These are phyloP conservation scores for Anthophora plumipes DNA, from an alignment of 2,888 invertebrate species.

Conservation along the genomic window DNA sequence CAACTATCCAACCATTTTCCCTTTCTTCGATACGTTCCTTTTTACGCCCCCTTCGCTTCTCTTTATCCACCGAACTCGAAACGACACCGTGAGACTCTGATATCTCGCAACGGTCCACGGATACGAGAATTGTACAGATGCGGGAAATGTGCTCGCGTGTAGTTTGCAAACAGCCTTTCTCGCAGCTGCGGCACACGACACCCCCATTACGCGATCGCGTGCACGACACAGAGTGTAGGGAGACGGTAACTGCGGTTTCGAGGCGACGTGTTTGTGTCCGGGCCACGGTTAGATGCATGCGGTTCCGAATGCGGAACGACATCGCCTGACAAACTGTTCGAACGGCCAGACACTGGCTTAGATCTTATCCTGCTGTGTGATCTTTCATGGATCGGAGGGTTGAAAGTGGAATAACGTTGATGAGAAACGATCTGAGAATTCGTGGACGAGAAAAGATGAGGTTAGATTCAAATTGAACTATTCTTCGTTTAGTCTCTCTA, in stretches of 20 bases:
- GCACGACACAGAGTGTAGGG: slow-evolving; percentile 30
- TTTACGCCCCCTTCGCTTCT: not conserved
- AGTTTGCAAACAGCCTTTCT: slow-evolving; percentile 50
- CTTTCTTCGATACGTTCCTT: not conserved
- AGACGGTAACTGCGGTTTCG: slow-evolving; percentile 47
- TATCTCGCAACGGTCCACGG: not conserved
- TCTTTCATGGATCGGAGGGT: not conserved
- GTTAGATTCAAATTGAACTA: too few relatives aligned
- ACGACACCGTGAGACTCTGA: not conserved
- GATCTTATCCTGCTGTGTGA: not conserved
- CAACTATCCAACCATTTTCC: not conserved
- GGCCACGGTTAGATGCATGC: slow-evolving; percentile 22
- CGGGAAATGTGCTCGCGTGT: slow-evolving; percentile 42
- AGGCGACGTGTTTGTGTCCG: slow-evolving; percentile 31
- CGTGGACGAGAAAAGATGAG: too few relatives aligned
- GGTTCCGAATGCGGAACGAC: slow-evolving; percentile 27
- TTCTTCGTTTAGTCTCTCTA: too few relatives aligned
- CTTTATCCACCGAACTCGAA: not conserved
- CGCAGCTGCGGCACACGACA: slow-evolving; percentile 60
- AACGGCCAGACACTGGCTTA: slow-evolving; percentile 15
- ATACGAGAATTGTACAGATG: slow-evolving; percentile 38
- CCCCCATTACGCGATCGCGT: slow-evolving; percentile 57
- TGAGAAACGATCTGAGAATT: too few relatives aligned
- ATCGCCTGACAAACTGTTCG: slow-evolving; percentile 33
- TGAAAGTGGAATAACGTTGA: not conserved